Conservation (phyloP, 2,888 invertebrate species). For the Tenthredo livida region DNA sequence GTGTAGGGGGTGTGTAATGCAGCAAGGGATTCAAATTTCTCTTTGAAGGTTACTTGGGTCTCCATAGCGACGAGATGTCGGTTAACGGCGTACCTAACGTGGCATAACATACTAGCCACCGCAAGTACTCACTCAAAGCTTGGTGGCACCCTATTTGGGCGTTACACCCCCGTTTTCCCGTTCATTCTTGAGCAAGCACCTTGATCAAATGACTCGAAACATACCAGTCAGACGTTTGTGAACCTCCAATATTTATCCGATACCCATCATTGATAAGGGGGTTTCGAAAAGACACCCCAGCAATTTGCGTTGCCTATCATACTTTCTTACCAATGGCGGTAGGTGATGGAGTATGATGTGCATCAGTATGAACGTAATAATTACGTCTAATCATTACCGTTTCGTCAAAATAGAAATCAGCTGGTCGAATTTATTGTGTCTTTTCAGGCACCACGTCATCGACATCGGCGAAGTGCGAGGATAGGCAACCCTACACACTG, state of each 20-base stretch:
- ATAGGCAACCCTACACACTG: neutral
- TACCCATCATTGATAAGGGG: neutral
- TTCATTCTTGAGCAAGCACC: neutral
- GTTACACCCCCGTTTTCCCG: neutral
- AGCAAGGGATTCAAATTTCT: slow-evolving; percentile 41
- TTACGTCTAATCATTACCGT: neutral
- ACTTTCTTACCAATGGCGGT: neutral
- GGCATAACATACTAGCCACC: slow-evolving; percentile 37
- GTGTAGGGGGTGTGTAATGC: slow-evolving; percentile 28
- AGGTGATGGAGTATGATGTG: neutral
- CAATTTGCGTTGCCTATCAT: neutral
- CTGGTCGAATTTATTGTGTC: neutral
- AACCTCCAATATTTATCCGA: neutral
- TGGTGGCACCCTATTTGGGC: slow-evolving; percentile 10
- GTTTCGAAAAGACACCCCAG: neutral
- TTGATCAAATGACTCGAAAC: neutral
- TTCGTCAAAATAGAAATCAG: neutral
- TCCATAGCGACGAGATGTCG: slow-evolving; percentile 2
- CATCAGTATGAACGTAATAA: neutral
- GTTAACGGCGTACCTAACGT: slow-evolving; percentile 36
- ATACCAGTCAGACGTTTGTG: neutral
- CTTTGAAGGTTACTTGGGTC: slow-evolving; percentile 18
- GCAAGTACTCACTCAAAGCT: slow-evolving; percentile 37
- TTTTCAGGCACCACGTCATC: neutral
- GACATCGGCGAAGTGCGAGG: neutral